Evolutionary conservation across 2,888 invertebrate genomes (phyloP).

Genomic region (Chalcis sispes): DNA sequence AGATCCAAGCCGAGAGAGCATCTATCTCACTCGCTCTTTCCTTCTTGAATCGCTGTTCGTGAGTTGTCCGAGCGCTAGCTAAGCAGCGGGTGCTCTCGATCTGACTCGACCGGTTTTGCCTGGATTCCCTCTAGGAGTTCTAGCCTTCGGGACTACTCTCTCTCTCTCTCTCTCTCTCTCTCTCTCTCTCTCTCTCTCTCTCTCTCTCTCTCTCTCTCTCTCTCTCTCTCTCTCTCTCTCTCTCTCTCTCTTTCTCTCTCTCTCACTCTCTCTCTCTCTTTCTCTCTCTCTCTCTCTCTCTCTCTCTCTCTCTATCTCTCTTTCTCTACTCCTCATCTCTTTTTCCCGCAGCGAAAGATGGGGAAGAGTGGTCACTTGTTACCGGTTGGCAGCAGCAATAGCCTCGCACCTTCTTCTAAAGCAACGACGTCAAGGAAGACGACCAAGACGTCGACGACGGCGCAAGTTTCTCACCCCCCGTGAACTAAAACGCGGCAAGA

Average conservation of each 20-base stretch:
- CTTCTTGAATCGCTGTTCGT: no score
- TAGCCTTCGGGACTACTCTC: conserved; percentile 66
- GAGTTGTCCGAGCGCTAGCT: conserved; percentile 43
- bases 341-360: not conserved
- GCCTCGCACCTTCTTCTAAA: conserved; percentile 5
- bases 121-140: conserved; percentile 72
- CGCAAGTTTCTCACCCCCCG: conserved; percentile 29
- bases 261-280: not conserved
- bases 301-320: not conserved
- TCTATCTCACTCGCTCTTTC: no score
- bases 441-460: not conserved
- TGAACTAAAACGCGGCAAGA: no score
- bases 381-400: not conserved
- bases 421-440: not conserved
- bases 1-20: conserved; percentile 60
- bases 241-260: conserved; percentile 31
- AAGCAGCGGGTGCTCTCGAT: conserved; percentile 71
- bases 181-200: conserved; percentile 28
- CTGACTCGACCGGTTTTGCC: conserved; percentile 74
- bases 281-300: not conserved
- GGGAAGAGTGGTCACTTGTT: not conserved
- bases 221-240: conserved; percentile 5
- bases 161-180: not conserved
- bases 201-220: conserved; percentile 4
- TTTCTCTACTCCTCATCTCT: conserved; percentile 29